Evolutionary conservation across 2,797 vertebrate genomes (phyloP).

Genomic region (Malurus leucopterus): DNA sequence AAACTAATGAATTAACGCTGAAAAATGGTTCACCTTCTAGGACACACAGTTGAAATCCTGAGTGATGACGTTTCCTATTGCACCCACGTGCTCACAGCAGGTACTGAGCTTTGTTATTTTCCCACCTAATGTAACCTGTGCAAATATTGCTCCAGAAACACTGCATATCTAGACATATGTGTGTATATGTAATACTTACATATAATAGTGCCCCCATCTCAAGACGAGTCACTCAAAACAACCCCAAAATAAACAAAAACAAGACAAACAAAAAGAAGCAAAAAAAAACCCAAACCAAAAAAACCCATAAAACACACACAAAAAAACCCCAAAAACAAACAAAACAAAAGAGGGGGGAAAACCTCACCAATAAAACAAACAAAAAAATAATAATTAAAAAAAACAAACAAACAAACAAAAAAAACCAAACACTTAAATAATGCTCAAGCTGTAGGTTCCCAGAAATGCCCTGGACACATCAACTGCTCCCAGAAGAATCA

Average conservation of each 20-base stretch:
- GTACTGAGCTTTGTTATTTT: neutral
- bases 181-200: neutral
- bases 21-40: neutral
- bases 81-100: neutral
- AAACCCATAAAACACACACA: neutral
- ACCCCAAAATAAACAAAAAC: too few species aligned
- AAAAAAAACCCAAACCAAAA: too few species aligned
- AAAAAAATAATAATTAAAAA: neutral
- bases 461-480: neutral
- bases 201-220: neutral
- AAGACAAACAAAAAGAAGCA: too few species aligned
- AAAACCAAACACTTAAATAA: neutral
- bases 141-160: neutral
- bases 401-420: neutral
- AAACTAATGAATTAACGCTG: neutral
- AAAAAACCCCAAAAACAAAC: neutral
- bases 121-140: neutral
- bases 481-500: neutral
- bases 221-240: neutral
- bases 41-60: neutral
- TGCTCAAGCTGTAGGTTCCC: neutral
- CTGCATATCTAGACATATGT: fast-evolving
- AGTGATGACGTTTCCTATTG: neutral
- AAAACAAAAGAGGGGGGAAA: too few species aligned
- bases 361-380: neutral